Conservation (phyloP, 37 sponge, comb jelly and placozoan genomes). For the Aplysina aerophoba region DNA sequence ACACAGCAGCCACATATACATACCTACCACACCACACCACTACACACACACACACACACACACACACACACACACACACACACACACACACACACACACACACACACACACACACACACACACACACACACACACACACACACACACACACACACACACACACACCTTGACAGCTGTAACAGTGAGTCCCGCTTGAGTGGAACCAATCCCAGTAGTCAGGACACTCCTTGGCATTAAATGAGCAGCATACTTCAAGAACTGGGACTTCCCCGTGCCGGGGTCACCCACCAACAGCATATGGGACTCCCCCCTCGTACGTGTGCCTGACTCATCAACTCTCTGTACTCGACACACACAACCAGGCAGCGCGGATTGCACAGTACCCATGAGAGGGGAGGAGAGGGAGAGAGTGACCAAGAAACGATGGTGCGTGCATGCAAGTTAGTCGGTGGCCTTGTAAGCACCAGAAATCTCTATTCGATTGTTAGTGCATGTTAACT, state of each 20-base stretch:
- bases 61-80: background rate
- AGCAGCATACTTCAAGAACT: slow-evolving; percentile 89
- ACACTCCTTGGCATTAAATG: slow-evolving; percentile 87
- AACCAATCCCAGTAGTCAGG: slow-evolving; percentile 90
- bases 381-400: no score
- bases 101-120: background rate
- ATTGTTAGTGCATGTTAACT: no score
- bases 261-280: slow-evolving; percentile 93
- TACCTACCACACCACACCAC: no score
- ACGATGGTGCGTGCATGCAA: no score
- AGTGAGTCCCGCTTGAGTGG: slow-evolving; percentile 93
- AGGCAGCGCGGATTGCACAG: background rate
- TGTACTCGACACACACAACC: slow-evolving; percentile 28
- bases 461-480: no score
- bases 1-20: background rate
- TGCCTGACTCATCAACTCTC: slow-evolving; percentile 78
- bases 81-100: slow-evolving; percentile 5
- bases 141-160: slow-evolving; percentile 9
- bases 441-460: no score
- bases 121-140: slow-evolving; percentile 28
- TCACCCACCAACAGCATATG: slow-evolving; percentile 92
- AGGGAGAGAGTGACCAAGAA: no score
- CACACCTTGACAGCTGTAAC: slow-evolving; percentile 92
- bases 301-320: slow-evolving; percentile 84
- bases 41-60: background rate